Evolutionary conservation across 2,888 invertebrate genomes (phyloP).

Genomic region (Strigamia crassipes): DNA sequence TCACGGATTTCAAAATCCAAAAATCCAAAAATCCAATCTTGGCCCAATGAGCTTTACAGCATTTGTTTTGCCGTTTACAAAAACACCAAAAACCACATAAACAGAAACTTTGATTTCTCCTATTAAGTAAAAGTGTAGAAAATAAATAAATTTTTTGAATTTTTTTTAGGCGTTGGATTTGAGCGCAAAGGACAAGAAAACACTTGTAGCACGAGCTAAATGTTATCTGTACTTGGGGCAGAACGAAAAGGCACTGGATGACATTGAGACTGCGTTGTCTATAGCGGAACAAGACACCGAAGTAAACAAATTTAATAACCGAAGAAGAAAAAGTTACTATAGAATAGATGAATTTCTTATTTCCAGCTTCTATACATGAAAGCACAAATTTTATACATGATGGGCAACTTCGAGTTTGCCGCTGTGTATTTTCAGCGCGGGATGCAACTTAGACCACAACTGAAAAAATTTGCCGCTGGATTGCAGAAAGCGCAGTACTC

Average conservation of each 20-base stretch:
- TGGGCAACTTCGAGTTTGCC: slow-evolving; percentile 91
- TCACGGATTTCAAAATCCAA: too few relatives aligned
- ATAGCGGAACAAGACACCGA: not conserved
- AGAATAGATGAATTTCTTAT: too few relatives aligned
- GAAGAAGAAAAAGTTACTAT: too few relatives aligned
- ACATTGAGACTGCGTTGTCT: slow-evolving; percentile 79
- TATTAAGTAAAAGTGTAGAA: too few relatives aligned
- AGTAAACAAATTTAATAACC: not conserved
- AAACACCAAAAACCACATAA: too few relatives aligned
- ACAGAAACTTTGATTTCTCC: too few relatives aligned
- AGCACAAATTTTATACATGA: slow-evolving; percentile 87
- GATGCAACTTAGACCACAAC: slow-evolving; percentile 79
- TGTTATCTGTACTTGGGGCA: slow-evolving; percentile 86
- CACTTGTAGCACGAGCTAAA: slow-evolving; percentile 84
- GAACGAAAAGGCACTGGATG: slow-evolving; percentile 76
- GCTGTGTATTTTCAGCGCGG: slow-evolving; percentile 90
- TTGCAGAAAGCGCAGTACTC: slow-evolving; percentile 93
- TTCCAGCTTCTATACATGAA: slow-evolving; percentile 77
- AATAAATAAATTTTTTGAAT: not conserved
- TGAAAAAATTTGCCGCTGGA: slow-evolving; percentile 72
- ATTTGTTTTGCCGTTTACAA: too few relatives aligned
- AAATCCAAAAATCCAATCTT: too few relatives aligned
- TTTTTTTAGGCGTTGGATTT: slow-evolving; percentile 76
- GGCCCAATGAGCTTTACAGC: too few relatives aligned
- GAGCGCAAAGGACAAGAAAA: slow-evolving; percentile 80